Evolutionary conservation across 2,888 invertebrate species (phyloP), one percentile per base, ranked within the genome.

Genomic region (Willowsia nigromaculata): DNA sequence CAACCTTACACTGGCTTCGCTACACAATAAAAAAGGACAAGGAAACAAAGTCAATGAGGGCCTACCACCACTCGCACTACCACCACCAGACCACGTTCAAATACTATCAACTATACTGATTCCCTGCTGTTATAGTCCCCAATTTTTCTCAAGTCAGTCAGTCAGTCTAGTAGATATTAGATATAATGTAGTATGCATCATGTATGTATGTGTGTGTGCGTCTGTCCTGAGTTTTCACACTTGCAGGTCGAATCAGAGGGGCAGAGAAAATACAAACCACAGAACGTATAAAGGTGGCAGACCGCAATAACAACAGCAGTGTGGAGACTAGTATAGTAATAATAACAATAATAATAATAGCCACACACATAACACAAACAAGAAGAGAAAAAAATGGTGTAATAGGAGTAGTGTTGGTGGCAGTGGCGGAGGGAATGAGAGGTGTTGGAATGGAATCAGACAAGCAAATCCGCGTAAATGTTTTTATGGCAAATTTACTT

Each of bases 401-500:
- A 74, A 74, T 47, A 11, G 47, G 30, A 50, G 62, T 62, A 33
- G 43, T n/a, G 2, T 15, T 33, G 18, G 40, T 22, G 71, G 18
- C 37, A 18, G 71, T 40, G 62, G 62, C 18, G 47, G 62, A 18
- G 65, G 22, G 59, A 71, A 78, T 37, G 71, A 71, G 85, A 81
- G 85, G 89, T 81, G 85, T 81, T 85, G 37, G 71, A 81, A 89
- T 89, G 85, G 78, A 89, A 89, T 89, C 89, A 89, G 89, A 89
- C 89, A 89, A 81, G 85, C 85, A 89, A 89, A 89, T 89, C 85
- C 89, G 89, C 89, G 89, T 89, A 89, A 85, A 89, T 85, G 85
- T 85, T 89, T 89, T 89, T 89, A 89, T 85, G 84, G 89, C 84
- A 89, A 89, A 85, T 89, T 89, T 89, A 89, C 85, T 89, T 89